A percentile compares a stretch with the other conserved stretches of the same genome.
Evolutionary conservation across 1,140 invertebrate species (phyloP).

Genomic region (Delia radicum): DNA sequence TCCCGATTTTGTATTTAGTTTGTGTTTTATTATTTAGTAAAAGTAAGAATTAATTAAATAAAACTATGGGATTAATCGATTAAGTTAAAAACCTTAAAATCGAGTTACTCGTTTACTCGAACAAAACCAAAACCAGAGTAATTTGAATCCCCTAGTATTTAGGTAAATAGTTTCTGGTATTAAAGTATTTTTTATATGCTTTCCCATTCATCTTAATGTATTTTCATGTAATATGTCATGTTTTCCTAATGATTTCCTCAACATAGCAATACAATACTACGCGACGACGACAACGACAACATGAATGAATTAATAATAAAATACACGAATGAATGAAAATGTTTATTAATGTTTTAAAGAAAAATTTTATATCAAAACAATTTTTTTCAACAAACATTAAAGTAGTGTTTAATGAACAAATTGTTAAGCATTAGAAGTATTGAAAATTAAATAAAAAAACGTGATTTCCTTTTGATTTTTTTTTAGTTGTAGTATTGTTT

Average conservation of each 20-base stretch:
- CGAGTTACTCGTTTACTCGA: no score
- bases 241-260: conserved; percentile 15
- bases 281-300: not conserved
- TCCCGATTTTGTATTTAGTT: no score
- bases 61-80: no score
- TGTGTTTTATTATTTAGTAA: no score
- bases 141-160: not conserved
- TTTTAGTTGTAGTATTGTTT: not conserved
- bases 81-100: no score
- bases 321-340: not conserved
- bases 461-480: conserved; percentile 5
- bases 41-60: no score
- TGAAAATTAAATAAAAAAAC: not conserved
- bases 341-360: not conserved
- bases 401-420: conserved; percentile 16
- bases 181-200: not conserved
- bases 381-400: no score
- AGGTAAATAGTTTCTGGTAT: not conserved
- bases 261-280: not conserved
- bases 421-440: conserved; percentile 11
- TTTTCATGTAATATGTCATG: conserved; percentile 12
- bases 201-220: no score
- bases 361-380: not conserved
- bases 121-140: no score
- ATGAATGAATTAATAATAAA: not conserved